phyloP scores from a whole-genome alignment of 1,140 invertebrate species.

The Aphaenogaster ashmeadi region DNA sequence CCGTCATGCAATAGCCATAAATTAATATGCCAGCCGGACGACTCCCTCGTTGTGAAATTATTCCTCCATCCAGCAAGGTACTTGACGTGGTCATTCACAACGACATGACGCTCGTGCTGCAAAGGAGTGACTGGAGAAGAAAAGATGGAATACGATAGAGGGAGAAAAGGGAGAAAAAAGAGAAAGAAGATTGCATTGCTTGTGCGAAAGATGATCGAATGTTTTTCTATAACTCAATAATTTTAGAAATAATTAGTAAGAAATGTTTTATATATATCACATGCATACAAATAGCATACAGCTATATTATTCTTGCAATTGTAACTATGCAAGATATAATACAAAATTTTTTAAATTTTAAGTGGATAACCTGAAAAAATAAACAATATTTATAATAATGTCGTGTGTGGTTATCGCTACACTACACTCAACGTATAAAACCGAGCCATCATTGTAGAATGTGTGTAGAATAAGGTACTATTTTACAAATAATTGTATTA shows the following conservation, averaged over 20 bases:
- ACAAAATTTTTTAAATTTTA: neutral
- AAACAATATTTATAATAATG: neutral
- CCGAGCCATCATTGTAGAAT: neutral
- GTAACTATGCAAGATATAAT: neutral
- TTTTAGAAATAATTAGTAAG: slow-evolving; percentile 21
- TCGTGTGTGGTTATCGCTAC: neutral
- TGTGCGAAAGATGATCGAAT: slow-evolving; percentile 1
- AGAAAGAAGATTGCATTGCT: slow-evolving; percentile 3
- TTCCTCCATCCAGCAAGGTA: slow-evolving; percentile 56
- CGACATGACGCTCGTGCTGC: slow-evolving; percentile 41
- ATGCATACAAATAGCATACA: neutral
- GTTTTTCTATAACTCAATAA: neutral
- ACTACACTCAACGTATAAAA: too few species aligned
- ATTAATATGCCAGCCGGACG: slow-evolving; percentile 73
- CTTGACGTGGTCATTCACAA: slow-evolving; percentile 59
- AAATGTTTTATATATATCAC: neutral
- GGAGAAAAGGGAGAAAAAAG: neutral
- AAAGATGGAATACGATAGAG: slow-evolving; percentile 14
- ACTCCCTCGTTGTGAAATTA: slow-evolving; percentile 74
- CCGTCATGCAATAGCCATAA: slow-evolving; percentile 72
- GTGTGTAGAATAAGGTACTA: too few species aligned
- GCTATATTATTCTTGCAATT: neutral
- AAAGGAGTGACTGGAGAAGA: neutral
- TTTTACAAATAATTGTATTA: slow-evolving; percentile 38
- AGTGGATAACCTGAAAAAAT: neutral